Evolutionary conservation across 2,797 vertebrate species (phyloP), one percentile per base, ranked within the genome.

Genomic region (Cirrhinus mrigala): DNA sequence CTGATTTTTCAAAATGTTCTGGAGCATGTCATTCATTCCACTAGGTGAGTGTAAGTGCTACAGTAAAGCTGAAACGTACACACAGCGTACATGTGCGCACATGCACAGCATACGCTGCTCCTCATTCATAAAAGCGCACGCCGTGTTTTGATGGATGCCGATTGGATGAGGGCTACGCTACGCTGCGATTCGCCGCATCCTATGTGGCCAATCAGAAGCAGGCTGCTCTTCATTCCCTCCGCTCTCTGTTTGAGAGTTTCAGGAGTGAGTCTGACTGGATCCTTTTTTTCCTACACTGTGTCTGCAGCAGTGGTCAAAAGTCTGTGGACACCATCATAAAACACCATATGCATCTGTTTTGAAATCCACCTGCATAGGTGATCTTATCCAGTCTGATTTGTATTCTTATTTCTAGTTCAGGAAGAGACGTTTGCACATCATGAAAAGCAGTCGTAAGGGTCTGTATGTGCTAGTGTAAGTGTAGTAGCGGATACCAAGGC

Each of bases 61-160:
- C 44, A n/a, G 44, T 83, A 52, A 52, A 83, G 37, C n/a, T 58
- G 20, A 24, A 64, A 58, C 2, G 14, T 70, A 71, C 24, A 69
- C 2, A 9, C 66, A 18, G 64, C 12, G 64, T 79, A 73, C 86
- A 87, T 70, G 75, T 85, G 84, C 18, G n/a, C 74, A 37, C 33
- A 83, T 22, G 50, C 70, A 16, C 22, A 60, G 76, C 64, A 44
- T 86, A 87, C 71, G 83, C 80, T 60, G 70, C 78, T 68, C 40
- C 80, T 87, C 90, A 90, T 90, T 90, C 90, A 90, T 86, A 90
- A 90, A 90, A 89, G 80, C 82, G 29, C 80, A 71, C 85, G 69
- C 6, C 60, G 80, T 88, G 83, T 90, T 88, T 89, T 89, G 86
- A 78, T 86, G 50, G 18, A 66, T 78, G 24, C 82, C 40, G 82